Percentiles rank a stretch among this genome's conserved stretches.
These are phyloP conservation scores for Halcyon smyrnensis DNA, from an alignment of 2,797 vertebrate genomes.

Conservation along the genomic window DNA sequence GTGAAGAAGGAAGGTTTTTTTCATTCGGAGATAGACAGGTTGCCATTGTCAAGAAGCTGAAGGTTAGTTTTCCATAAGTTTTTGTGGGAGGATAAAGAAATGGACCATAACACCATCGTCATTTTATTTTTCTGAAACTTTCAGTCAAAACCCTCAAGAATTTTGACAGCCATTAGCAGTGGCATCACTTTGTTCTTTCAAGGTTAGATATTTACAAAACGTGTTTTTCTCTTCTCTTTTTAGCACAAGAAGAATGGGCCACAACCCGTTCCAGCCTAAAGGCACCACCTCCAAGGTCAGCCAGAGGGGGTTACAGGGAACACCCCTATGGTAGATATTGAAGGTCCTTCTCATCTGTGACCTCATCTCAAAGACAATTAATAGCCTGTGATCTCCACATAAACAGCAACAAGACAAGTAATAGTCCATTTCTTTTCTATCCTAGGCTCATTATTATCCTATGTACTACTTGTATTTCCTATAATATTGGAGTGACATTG, in stretches of 20 bases:
- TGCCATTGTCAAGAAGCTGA: not conserved
- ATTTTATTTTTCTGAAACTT: constrained; percentile 4
- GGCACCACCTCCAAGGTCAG: constrained; percentile 90
- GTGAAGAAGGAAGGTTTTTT: not conserved
- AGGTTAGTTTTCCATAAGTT: not conserved
- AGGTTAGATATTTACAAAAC: constrained; percentile 10
- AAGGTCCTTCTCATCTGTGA: constrained; percentile 91
- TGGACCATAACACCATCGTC: not conserved
- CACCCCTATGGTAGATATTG: constrained; percentile 99
- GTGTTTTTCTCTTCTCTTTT: constrained; percentile 71
- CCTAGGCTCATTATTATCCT: constrained; percentile 80
- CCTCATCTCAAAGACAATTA: constrained; percentile 86
- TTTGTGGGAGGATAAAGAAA: not conserved
- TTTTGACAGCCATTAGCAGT: not conserved
- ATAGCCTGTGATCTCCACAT: constrained; percentile 84
- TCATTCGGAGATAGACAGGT: not conserved
- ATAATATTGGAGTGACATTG: constrained; percentile 78
- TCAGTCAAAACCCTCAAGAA: not conserved
- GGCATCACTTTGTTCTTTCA: not conserved
- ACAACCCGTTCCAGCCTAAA: constrained; percentile 89
- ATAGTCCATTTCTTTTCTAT: constrained; percentile 86
- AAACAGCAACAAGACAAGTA: constrained; percentile 88
- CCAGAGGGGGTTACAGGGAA: constrained; percentile 96
- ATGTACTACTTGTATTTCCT: constrained; percentile 81
- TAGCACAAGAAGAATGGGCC: constrained; percentile 95